Base-by-base conservation (phyloP, 2,888 invertebrate genomes). In the Amorpha juglandis region DNA sequence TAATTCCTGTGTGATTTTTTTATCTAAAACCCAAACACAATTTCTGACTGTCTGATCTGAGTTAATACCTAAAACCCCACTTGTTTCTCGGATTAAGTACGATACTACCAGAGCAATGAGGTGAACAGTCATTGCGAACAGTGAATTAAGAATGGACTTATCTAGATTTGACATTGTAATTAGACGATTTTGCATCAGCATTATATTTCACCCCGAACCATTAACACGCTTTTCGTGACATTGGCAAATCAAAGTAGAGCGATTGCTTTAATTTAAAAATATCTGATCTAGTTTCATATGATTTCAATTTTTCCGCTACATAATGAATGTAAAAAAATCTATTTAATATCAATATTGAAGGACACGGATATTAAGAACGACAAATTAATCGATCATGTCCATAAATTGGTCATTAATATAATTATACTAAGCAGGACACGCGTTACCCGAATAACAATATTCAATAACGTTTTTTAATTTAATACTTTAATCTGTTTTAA, bases 321-420 rank as follows among this genome's bases (percentile, higher is more conserved):
- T 35, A 55, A 55, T 35, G 6, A 19, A 58, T 42, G 38, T 38
- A 38, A 9, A 55, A 33, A 35, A 19, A 19, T 35, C 33, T 55
- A 55, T 38, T 55, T 38, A 19, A 58, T 12, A 58, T 58, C 42
- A 38, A 58, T 12, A 19, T 53, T 38, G 19, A 58, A 42, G 58
- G 58, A 58, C 58, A 19, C 38, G 19, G 38, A 58, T 58, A 11
- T 58, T 16, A 4, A 12, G 16, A 58, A 38, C 58, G 16, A 42
- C 16, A 58, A 12, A 42, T 27, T 27, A 27, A 27, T 16, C 35
- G 55, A 6, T 33, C 21, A 55, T 16, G 42, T 19, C 19, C 38
- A 58, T 58, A 58, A 38, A 55, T 55, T 38, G 35, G 35, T 58
- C n/a, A 58, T 19, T 58, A 38, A 35, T 16, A 38, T 33, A 53